phyloP scores from a whole-genome alignment of 2,888 invertebrate genomes.

The Apamea monoglypha region DNA sequence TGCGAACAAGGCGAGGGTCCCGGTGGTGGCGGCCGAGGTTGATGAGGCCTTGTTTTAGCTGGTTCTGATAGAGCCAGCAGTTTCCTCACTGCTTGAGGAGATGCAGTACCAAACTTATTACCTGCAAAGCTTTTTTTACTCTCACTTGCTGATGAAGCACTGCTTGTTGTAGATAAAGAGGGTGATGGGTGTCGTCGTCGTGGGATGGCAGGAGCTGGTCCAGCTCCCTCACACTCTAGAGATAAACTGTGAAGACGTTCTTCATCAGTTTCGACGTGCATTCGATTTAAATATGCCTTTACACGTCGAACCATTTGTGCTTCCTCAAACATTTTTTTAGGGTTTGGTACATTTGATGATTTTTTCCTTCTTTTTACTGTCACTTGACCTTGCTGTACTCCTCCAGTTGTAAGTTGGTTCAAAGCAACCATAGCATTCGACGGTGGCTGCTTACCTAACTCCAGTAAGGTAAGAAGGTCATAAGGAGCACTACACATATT shows the following conservation, averaged over 20 bases:
- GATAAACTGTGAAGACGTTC: constrained; percentile 97
- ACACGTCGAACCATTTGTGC: constrained; percentile 99
- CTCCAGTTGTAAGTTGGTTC: constrained; percentile 95
- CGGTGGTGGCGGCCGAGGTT: constrained; percentile 93
- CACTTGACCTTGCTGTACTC: constrained; percentile 93
- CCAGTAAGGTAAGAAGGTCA: constrained; percentile 95
- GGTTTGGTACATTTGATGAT: constrained; percentile 97
- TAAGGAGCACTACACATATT: constrained; percentile 99
- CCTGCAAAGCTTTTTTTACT: constrained; percentile 91
- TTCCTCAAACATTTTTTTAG: constrained; percentile 99
- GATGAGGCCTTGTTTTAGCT: constrained; percentile 96
- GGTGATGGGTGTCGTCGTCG: constrained; percentile 97
- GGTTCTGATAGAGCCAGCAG: constrained; percentile 97
- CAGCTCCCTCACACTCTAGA: constrained; percentile 95
- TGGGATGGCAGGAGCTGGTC: constrained; percentile 91
- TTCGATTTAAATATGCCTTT: constrained; percentile 97
- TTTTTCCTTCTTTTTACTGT: constrained; percentile 97
- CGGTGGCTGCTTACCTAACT: constrained; percentile 96
- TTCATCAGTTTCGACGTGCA: constrained; percentile 98
- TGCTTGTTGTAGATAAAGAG: constrained; percentile 97
- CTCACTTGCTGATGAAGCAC: constrained; percentile 96
- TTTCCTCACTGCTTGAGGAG: constrained; percentile 99
- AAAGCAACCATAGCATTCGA: constrained; percentile 97
- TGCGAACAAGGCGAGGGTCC: constrained; percentile 92
- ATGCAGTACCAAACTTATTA: constrained; percentile 96